phyloP scores from a whole-genome alignment of 2,888 invertebrate species.

The Acholoe squamosa region DNA sequence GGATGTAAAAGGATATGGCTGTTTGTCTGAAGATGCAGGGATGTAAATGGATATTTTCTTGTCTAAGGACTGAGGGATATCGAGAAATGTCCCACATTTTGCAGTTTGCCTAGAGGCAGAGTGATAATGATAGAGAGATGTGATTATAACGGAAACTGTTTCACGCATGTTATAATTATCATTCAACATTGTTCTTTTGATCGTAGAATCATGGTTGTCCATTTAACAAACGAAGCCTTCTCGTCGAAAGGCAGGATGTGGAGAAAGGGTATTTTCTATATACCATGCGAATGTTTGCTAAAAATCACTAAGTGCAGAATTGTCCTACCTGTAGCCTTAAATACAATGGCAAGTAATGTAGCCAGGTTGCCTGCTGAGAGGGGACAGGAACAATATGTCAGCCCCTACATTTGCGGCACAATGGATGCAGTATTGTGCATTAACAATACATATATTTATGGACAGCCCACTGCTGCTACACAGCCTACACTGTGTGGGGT shows the following conservation, averaged over 20 bases:
- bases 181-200: neutral
- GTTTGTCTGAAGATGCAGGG: too few relatives aligned
- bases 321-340: conserved; percentile 31
- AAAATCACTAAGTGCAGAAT: conserved; percentile 7
- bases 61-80: too few relatives aligned
- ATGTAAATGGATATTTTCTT: too few relatives aligned
- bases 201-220: neutral
- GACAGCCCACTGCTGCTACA: neutral
- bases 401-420: neutral
- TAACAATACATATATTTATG: conserved; percentile 57
- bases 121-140: too few relatives aligned
- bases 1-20: too few relatives aligned
- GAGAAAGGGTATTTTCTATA: neutral
- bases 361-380: conserved; percentile 5
- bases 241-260: neutral
- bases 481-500: neutral
- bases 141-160: too few relatives aligned
- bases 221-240: neutral
- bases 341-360: conserved; percentile 22
- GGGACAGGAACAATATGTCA: conserved; percentile 25
- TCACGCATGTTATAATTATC: too few relatives aligned
- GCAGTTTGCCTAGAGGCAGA: too few relatives aligned
- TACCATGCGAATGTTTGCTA: neutral
- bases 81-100: too few relatives aligned
- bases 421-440: conserved; percentile 12